Evolutionary conservation across 2,888 invertebrate genomes (phyloP).

Genomic region (Sturmia bella): DNA sequence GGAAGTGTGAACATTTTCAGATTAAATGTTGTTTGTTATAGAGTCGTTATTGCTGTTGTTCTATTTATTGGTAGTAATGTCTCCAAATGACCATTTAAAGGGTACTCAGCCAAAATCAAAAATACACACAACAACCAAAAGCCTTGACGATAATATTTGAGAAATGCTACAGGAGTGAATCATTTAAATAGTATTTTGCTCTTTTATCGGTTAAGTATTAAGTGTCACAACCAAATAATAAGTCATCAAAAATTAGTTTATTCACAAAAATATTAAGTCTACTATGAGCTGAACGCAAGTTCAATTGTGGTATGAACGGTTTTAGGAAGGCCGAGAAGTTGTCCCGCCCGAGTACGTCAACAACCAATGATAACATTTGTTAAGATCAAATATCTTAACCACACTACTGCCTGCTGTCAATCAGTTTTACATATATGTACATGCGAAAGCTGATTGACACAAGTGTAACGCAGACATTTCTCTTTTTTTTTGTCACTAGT

Average conservation of each 20-base stretch:
- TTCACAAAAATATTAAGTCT: conserved; percentile 48
- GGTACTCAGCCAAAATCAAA: conserved; percentile 25
- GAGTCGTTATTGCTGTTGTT: conserved; percentile 48
- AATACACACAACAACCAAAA: not conserved
- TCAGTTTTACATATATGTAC: too few species aligned
- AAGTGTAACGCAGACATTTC: too few species aligned
- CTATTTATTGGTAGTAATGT: conserved; percentile 53
- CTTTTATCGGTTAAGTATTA: conserved; percentile 9
- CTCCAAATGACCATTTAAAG: conserved; percentile 56
- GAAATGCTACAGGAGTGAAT: conserved; percentile 27
- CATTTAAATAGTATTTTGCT: conserved; percentile 12
- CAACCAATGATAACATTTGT: too few species aligned
- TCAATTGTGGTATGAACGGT: too few species aligned
- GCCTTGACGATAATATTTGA: too few species aligned
- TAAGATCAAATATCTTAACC: too few species aligned
- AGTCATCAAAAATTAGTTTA: conserved; percentile 31
- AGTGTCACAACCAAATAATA: conserved; percentile 2
- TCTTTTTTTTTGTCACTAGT: too few species aligned
- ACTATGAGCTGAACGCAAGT: too few species aligned
- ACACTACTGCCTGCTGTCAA: too few species aligned
- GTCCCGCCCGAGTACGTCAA: too few species aligned
- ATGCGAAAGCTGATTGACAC: too few species aligned
- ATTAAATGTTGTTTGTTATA: conserved; percentile 69
- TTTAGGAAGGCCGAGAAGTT: too few species aligned
- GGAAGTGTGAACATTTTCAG: conserved; percentile 73